A percentile compares a stretch with the other conserved stretches of the same genome.
phyloP scores from a whole-genome alignment of 2,888 invertebrate genomes.

The Neria commutata region DNA sequence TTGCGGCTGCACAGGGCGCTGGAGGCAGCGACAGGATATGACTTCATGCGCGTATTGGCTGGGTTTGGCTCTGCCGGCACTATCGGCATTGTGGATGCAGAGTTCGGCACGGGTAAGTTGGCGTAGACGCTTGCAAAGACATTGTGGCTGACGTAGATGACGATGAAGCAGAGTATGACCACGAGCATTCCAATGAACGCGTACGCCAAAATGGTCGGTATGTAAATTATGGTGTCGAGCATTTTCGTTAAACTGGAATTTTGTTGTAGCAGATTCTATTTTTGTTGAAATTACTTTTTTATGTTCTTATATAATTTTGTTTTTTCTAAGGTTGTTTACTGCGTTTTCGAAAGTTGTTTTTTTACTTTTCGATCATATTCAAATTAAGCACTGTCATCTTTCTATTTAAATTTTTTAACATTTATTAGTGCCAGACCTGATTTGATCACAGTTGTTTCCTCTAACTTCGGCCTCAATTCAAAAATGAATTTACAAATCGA shows the following conservation, averaged over 20 bases:
- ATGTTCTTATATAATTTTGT: too few relatives aligned
- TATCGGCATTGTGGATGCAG: not conserved
- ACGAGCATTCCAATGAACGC: slow-evolving; percentile 52
- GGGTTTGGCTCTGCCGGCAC: not conserved
- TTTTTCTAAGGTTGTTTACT: too few relatives aligned
- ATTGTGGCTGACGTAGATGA: slow-evolving; percentile 57
- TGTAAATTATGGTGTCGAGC: slow-evolving; percentile 55
- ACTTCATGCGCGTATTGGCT: not conserved
- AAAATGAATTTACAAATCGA: too few relatives aligned
- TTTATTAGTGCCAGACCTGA: too few relatives aligned
- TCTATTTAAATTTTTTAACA: too few relatives aligned
- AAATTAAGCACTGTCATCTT: too few relatives aligned
- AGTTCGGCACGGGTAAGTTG: slow-evolving; percentile 42
- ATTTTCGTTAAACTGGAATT: slow-evolving; percentile 32
- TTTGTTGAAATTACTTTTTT: slow-evolving; percentile 6
- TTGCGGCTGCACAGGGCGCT: too few relatives aligned
- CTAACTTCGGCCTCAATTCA: too few relatives aligned
- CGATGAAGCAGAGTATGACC: slow-evolving; percentile 55
- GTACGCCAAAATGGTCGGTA: slow-evolving; percentile 59
- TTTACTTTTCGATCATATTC: too few relatives aligned
- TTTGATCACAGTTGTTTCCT: too few relatives aligned
- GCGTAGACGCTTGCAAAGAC: slow-evolving; percentile 56
- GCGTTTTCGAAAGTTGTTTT: too few relatives aligned
- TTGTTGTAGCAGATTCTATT: not conserved
- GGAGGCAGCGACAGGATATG: too few relatives aligned